phyloP scores from a whole-genome alignment of 2,797 vertebrate species.

The Alosa sapidissima region DNA sequence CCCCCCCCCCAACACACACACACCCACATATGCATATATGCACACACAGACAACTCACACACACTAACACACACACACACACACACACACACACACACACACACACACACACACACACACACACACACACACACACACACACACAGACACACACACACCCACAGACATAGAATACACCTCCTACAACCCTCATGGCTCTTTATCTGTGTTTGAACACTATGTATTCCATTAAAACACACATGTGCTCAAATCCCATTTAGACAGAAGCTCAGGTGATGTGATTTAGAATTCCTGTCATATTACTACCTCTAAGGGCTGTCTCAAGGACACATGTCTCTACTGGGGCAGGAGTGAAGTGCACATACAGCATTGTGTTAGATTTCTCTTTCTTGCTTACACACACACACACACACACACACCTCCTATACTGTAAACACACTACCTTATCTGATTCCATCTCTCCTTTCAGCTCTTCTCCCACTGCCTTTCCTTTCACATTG shows the following conservation, averaged over 20 bases:
- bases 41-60: slow-evolving; percentile 16
- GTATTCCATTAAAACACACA: neutral
- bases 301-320: slow-evolving; percentile 9
- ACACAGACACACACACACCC: slow-evolving; percentile 23
- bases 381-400: slow-evolving; percentile 24
- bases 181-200: too few species aligned
- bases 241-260: neutral
- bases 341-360: slow-evolving; percentile 44
- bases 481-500: neutral
- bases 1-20: neutral
- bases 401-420: neutral
- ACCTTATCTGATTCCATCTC: neutral
- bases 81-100: neutral
- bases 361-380: slow-evolving; percentile 46
- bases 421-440: neutral
- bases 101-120: neutral
- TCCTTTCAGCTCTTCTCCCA: neutral
- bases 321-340: slow-evolving; percentile 52
- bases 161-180: too few species aligned
- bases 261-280: neutral
- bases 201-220: too few species aligned
- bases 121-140: slow-evolving; percentile 23
- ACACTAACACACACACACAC: slow-evolving; percentile 31
- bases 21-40: slow-evolving; percentile 2
- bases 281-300: slow-evolving; percentile 2